A percentile compares a stretch with the other conserved stretches of the same genome.
phyloP scores from a whole-genome alignment of 1,140 invertebrate genomes.

The Chironomus tepperi region DNA sequence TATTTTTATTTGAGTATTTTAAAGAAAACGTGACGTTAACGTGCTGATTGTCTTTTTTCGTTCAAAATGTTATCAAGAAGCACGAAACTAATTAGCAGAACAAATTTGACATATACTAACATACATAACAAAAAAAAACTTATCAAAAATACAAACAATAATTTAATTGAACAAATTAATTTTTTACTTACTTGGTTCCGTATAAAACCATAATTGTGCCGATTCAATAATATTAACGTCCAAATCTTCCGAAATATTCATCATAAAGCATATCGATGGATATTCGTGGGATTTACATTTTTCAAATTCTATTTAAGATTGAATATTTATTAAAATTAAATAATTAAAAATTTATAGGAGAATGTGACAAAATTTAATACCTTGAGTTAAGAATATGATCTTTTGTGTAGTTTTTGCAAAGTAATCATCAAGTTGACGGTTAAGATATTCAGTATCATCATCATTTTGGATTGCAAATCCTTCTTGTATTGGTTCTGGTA shows the following conservation, averaged over 20 bases:
- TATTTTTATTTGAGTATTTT: background rate
- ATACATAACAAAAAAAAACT: too few species aligned
- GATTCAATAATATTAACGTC: constrained; percentile 59
- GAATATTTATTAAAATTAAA: constrained; percentile 25
- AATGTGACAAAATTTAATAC: too few species aligned
- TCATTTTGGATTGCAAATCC: constrained; percentile 41
- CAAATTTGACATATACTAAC: background rate
- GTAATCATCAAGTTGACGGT: constrained; percentile 55
- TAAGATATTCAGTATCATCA: constrained; percentile 40
- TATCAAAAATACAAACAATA: too few species aligned
- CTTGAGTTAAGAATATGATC: constrained; percentile 65
- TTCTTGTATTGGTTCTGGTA: constrained; percentile 61
- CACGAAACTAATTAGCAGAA: background rate
- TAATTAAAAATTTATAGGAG: too few species aligned
- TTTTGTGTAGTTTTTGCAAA: constrained; percentile 71
- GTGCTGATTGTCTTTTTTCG: background rate
- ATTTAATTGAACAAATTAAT: too few species aligned
- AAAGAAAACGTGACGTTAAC: constrained; percentile 10
- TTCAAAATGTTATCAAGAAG: constrained; percentile 17
- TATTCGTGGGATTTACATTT: constrained; percentile 37
- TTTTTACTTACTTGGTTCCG: constrained; percentile 45
- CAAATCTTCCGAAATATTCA: constrained; percentile 56
- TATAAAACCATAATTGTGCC: constrained; percentile 73
- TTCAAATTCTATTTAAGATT: constrained; percentile 30
- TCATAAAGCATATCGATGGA: constrained; percentile 60